These are phyloP conservation scores for Muscicapa adusta DNA, from an alignment of 2,113 vertebrate species.

Conservation along the genomic window DNA sequence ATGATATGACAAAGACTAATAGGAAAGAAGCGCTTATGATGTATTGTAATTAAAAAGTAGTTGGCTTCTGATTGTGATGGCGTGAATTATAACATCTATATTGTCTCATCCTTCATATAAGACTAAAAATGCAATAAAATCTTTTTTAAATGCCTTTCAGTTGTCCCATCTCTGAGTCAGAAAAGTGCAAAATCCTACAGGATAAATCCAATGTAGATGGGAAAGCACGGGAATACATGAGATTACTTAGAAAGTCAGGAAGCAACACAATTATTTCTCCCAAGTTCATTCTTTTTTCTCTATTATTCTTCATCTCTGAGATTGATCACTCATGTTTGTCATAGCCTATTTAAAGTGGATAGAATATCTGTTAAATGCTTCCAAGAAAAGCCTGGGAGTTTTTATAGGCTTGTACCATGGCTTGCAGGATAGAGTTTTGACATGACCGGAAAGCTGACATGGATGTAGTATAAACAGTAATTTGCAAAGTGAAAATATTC, in stretches of 20 bases:
- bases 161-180: too few relatives aligned
- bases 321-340: neutral
- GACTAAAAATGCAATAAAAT: too few relatives aligned
- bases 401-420: neutral
- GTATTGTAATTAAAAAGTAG: too few relatives aligned
- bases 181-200: too few relatives aligned
- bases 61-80: too few relatives aligned
- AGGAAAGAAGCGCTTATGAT: too few relatives aligned
- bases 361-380: neutral
- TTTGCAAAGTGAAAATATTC: neutral
- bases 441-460: neutral
- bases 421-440: neutral
- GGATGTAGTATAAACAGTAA: neutral
- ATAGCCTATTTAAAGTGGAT: neutral
- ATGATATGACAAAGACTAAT: too few relatives aligned
- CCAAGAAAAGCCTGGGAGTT: neutral
- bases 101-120: too few relatives aligned
- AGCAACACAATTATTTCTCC: neutral
- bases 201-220: neutral
- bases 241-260: neutral
- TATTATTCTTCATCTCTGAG: neutral
- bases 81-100: too few relatives aligned
- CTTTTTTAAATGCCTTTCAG: too few relatives aligned
- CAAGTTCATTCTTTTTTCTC: neutral
- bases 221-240: neutral